Conservation (phyloP, 2,888 invertebrate genomes). For the Endotricha flammealis region DNA sequence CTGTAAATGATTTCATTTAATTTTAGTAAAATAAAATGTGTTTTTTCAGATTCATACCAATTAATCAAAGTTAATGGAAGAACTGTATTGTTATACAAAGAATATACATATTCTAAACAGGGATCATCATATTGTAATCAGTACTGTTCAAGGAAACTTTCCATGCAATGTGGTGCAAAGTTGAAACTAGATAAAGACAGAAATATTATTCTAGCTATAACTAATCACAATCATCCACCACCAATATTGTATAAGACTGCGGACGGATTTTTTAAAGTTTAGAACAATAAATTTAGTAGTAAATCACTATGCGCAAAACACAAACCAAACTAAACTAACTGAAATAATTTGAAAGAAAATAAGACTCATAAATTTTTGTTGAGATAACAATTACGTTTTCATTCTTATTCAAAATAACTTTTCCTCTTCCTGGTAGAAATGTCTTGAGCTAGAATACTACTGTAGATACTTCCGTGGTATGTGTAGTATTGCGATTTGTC, state of each 20-base stretch:
- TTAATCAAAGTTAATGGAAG: background rate
- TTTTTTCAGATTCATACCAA: conserved; percentile 1
- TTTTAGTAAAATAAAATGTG: background rate
- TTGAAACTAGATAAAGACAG: conserved; percentile 3
- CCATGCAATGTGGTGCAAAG: conserved; percentile 3
- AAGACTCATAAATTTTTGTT: no score
- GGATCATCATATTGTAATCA: conserved; percentile 1
- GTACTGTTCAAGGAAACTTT: conserved; percentile 1
- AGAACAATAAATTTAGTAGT: no score
- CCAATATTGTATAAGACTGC: background rate
- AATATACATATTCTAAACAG: conserved; percentile 1
- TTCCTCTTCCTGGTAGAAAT: no score
- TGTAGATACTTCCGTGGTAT: no score
- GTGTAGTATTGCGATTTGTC: no score
- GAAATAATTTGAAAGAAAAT: no score
- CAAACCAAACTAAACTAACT: no score
- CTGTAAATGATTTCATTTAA: background rate
- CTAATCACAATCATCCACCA: conserved; percentile 3
- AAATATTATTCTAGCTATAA: background rate
- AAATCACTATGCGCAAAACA: no score
- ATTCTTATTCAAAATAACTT: no score
- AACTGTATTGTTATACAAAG: conserved; percentile 9
- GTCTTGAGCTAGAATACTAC: no score
- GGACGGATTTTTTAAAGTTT: no score
- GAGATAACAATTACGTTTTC: no score